A percentile compares a stretch with the other conserved stretches of the same genome.
Evolutionary conservation across 2,888 invertebrate species (phyloP).

Genomic region (Ditula angustiorana): DNA sequence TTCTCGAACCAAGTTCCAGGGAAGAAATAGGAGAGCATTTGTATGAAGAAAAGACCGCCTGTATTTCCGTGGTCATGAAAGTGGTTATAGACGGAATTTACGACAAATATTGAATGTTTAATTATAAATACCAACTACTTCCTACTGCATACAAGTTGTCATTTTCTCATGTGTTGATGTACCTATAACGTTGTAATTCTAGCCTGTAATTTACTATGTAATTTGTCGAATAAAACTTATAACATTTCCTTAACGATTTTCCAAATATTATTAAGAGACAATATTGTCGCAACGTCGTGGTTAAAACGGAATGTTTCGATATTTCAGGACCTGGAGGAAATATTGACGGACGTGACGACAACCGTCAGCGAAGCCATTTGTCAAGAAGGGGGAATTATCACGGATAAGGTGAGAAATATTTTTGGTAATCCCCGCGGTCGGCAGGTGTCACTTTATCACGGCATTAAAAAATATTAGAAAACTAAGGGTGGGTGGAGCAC

Average conservation of each 20-base stretch:
- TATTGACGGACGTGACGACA: constrained; percentile 95
- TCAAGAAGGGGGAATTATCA: constrained; percentile 94
- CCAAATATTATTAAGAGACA: no score
- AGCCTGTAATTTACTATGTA: no score
- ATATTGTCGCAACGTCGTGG: neutral
- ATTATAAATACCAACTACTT: no score
- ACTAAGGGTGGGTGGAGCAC: neutral
- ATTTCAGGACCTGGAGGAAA: constrained; percentile 96
- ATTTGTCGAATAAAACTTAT: neutral
- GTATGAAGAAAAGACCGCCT: no score
- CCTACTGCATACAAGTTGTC: no score
- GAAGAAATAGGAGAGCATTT: no score
- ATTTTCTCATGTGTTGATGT: no score
- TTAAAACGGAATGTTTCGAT: constrained; percentile 42
- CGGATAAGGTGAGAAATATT: constrained; percentile 88
- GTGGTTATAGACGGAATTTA: no score
- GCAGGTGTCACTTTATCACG: neutral
- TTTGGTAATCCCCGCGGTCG: neutral
- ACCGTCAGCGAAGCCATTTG: constrained; percentile 95
- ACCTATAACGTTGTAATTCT: no score
- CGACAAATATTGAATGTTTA: no score
- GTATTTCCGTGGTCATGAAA: no score
- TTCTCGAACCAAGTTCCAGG: no score
- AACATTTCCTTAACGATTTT: neutral
- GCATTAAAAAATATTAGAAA: neutral